Evolutionary conservation across 2,113 vertebrate species (phyloP).

Genomic region (Engraulis encrasicolus): DNA sequence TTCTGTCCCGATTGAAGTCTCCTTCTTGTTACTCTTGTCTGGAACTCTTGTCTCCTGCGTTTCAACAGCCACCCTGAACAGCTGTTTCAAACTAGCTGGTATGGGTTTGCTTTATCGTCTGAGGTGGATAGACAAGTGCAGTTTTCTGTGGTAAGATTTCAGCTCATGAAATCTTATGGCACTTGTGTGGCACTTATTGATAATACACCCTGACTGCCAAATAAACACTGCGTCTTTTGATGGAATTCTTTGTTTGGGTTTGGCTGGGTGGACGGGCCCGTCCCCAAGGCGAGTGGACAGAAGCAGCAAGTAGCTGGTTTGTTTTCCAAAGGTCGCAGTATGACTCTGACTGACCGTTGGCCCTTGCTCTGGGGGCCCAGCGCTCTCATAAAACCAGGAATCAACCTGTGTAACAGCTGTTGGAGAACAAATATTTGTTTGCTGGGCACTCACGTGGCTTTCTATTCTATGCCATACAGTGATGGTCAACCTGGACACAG

Average conservation of each 20-base stretch:
- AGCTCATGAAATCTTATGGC: too few relatives aligned
- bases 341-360: not conserved
- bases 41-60: too few relatives aligned
- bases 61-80: not conserved
- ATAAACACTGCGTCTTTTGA: not conserved
- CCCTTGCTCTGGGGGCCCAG: not conserved
- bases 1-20: too few relatives aligned
- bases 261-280: not conserved
- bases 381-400: not conserved
- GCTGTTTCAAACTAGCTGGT: not conserved
- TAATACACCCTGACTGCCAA: not conserved
- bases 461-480: not conserved
- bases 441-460: not conserved
- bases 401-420: not conserved
- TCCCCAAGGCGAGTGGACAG: not conserved
- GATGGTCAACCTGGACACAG: too few relatives aligned
- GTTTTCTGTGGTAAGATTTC: not conserved
- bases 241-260: not conserved
- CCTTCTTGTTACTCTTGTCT: too few relatives aligned
- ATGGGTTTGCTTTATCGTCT: not conserved
- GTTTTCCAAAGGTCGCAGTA: not conserved
- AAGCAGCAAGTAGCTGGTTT: not conserved
- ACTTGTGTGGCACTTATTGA: not conserved
- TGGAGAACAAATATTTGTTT: not conserved
- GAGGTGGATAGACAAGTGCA: not conserved